phyloP scores from a whole-genome alignment of 2,113 vertebrate genomes.

The Limnothrissa miodon region DNA sequence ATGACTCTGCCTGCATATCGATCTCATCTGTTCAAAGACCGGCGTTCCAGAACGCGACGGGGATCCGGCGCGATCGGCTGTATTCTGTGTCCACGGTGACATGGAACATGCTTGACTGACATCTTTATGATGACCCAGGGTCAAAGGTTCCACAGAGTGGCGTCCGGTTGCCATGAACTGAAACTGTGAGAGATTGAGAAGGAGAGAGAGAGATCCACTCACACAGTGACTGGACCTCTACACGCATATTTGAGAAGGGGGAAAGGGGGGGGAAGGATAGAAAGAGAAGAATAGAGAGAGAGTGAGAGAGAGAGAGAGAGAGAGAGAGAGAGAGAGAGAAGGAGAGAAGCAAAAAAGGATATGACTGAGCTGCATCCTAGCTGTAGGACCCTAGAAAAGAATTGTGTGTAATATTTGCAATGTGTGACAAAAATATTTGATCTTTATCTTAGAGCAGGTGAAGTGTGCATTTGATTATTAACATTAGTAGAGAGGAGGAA shows the following conservation, averaged over 20 bases:
- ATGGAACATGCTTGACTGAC: not conserved
- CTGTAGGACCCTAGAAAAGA: too few species aligned
- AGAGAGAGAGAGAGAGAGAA: not conserved
- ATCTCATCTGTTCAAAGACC: slow-evolving; percentile 1
- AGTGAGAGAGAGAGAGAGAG: not conserved
- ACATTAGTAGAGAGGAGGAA: too few species aligned
- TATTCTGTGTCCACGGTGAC: slow-evolving; percentile 6
- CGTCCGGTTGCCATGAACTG: not conserved
- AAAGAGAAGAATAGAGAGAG: not conserved
- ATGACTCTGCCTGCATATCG: not conserved
- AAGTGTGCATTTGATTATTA: too few species aligned
- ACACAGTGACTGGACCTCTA: not conserved
- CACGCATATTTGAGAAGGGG: not conserved
- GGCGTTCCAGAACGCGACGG: not conserved
- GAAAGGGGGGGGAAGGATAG: not conserved
- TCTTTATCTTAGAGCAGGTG: too few species aligned
- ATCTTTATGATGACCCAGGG: slow-evolving; percentile 12
- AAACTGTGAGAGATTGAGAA: not conserved
- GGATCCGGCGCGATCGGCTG: not conserved
- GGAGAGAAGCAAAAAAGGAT: not conserved
- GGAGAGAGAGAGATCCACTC: not conserved
- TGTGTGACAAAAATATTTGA: too few species aligned
- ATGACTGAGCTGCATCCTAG: too few species aligned
- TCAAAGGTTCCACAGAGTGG: not conserved
- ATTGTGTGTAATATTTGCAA: too few species aligned